Percentiles rank a stretch among this genome's conserved stretches.
Conservation (phyloP, 2,113 vertebrate genomes). For the Gracilinanus agilis region DNA sequence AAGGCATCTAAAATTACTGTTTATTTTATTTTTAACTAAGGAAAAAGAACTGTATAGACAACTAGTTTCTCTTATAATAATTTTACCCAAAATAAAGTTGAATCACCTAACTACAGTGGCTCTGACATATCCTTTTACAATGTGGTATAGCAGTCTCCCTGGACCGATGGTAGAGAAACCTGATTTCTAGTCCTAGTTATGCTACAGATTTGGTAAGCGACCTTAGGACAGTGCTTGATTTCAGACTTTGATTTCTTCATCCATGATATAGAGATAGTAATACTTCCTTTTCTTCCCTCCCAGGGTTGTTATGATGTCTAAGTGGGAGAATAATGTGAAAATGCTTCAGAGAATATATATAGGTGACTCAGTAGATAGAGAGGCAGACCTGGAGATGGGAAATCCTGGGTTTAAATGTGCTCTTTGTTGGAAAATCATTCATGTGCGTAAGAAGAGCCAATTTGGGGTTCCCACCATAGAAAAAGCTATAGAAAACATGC, state of each 20-base stretch:
- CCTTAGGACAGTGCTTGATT: neutral
- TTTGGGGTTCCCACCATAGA: neutral
- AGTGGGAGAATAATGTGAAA: neutral
- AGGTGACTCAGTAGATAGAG: too few species aligned
- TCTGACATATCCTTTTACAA: neutral
- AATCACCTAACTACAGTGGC: neutral
- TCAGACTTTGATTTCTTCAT: neutral
- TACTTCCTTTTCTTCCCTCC: neutral
- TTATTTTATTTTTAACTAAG: neutral
- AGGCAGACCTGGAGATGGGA: neutral
- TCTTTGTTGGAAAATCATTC: neutral
- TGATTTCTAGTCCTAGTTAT: neutral
- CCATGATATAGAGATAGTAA: neutral
- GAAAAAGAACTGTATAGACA: neutral
- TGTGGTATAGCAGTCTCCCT: neutral
- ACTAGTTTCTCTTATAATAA: conserved; percentile 1
- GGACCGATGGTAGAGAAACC: neutral
- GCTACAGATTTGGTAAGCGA: accelerated
- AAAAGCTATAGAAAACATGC: neutral
- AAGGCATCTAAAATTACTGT: neutral
- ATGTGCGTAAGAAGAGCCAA: neutral
- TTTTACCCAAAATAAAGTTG: neutral
- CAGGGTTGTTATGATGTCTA: neutral
- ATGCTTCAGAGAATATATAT: neutral
- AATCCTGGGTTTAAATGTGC: neutral